Conservation (phyloP, 2,797 vertebrate species). For the Parauchenoglanis ngamensis region DNA sequence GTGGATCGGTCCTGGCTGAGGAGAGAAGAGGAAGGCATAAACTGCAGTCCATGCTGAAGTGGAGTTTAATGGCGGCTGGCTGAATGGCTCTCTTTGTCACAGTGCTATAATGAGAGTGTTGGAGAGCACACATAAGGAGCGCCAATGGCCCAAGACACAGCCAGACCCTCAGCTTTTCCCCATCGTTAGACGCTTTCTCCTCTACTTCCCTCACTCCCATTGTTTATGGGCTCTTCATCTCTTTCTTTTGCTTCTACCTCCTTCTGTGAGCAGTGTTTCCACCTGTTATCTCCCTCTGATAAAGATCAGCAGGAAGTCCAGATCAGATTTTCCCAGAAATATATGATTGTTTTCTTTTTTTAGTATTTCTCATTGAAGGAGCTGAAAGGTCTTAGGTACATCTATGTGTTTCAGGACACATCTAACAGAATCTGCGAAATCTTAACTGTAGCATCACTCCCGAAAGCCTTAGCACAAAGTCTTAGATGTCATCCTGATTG, state of each 20-base stretch:
- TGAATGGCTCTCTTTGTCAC: slow-evolving; percentile 48
- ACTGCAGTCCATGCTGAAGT: slow-evolving; percentile 42
- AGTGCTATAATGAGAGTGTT: slow-evolving; percentile 43
- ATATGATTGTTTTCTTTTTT: not conserved
- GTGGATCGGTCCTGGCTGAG: not conserved
- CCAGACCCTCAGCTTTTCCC: slow-evolving; percentile 33
- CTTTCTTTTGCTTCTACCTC: not conserved
- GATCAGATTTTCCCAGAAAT: not conserved
- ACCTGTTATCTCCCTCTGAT: not conserved
- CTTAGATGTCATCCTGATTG: slow-evolving; percentile 18
- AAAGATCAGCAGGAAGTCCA: not conserved
- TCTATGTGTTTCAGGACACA: not conserved
- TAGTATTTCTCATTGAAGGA: not conserved
- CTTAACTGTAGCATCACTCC: not conserved
- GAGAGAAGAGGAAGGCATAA: slow-evolving; percentile 11
- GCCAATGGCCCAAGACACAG: slow-evolving; percentile 53
- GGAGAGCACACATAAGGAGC: slow-evolving; percentile 52
- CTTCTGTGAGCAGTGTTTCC: not conserved
- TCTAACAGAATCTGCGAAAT: not conserved
- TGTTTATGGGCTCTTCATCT: slow-evolving; percentile 20
- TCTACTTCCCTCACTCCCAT: not conserved
- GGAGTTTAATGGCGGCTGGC: slow-evolving; percentile 49
- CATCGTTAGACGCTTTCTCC: slow-evolving; percentile 13
- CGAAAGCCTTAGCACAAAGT: not conserved
- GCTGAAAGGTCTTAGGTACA: not conserved